These are phyloP conservation scores for Drosophila crucigera DNA, from an alignment of 2,888 invertebrate genomes.

Conservation along the genomic window DNA sequence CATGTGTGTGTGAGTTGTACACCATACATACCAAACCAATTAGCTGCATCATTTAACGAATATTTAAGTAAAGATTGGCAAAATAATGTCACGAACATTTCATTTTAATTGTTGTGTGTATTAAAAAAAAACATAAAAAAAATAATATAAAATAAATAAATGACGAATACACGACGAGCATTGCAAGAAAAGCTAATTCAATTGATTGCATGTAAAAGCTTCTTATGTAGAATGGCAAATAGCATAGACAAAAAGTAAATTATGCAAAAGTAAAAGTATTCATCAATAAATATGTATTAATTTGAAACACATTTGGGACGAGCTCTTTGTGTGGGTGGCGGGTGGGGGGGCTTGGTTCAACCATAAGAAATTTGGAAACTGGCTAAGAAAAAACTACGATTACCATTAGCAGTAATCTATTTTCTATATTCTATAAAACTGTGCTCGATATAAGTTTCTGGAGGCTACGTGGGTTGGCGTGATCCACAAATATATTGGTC, in stretches of 20 bases:
- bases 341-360: too few relatives aligned
- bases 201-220: slow-evolving; percentile 41
- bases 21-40: slow-evolving; percentile 12
- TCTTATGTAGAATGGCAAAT: slow-evolving; percentile 22
- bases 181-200: slow-evolving; percentile 21
- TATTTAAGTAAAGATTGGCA: slow-evolving; percentile 23
- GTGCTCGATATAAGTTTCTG: too few relatives aligned
- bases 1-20: not conserved
- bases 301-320: slow-evolving; percentile 44
- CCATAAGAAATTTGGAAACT: too few relatives aligned
- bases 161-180: slow-evolving; percentile 1
- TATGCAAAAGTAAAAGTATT: slow-evolving; percentile 63
- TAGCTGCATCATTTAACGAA: slow-evolving; percentile 38
- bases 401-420: too few relatives aligned
- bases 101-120: slow-evolving; percentile 46
- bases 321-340: not conserved
- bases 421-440: too few relatives aligned
- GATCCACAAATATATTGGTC: too few relatives aligned
- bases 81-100: slow-evolving; percentile 22
- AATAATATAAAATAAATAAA: not conserved
- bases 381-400: too few relatives aligned
- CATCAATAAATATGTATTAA: slow-evolving; percentile 66
- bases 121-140: not conserved
- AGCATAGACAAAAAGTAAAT: slow-evolving; percentile 40
- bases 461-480: too few relatives aligned